These are phyloP conservation scores for Radopholus similis DNA, from an alignment of 1,140 invertebrate genomes.

Conservation along the genomic window DNA sequence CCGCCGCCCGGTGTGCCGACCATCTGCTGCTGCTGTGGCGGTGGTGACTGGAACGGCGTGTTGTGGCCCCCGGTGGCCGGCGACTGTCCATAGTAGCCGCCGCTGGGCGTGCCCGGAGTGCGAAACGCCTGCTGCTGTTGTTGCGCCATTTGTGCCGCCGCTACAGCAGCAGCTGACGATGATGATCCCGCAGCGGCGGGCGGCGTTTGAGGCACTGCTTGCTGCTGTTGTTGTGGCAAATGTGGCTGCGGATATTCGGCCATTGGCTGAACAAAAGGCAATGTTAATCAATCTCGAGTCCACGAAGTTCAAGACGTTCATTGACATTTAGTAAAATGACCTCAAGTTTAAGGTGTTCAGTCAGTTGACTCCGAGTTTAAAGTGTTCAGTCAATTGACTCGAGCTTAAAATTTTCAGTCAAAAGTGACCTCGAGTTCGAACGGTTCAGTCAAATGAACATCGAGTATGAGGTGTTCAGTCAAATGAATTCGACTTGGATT, in stretches of 20 bases:
- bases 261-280: background rate
- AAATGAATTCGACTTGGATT: no score
- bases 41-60: constrained; percentile 16
- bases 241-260: no score
- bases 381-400: no score
- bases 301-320: no score
- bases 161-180: background rate
- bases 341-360: no score
- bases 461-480: no score
- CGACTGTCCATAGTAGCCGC: constrained; percentile 1
- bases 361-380: no score
- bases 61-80: background rate
- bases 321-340: no score
- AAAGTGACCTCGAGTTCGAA: no score
- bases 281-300: background rate
- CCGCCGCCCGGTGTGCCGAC: background rate
- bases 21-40: constrained; percentile 8
- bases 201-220: background rate
- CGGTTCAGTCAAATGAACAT: no score
- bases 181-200: background rate
- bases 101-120: constrained; percentile 13
- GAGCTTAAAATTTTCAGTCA: no score
- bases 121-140: constrained; percentile 15
- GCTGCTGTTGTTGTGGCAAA: background rate
- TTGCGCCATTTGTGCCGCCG: background rate